A percentile compares a stretch with the other conserved stretches of the same genome.
These are phyloP conservation scores for roundworm (Caenorhabditis elegans) DNA, from an alignment of 1,140 invertebrate species.

Conservation along the genomic window WBcel235 BX284602.5:6772001-6772500, in stretches of 20 bases:
- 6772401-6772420: slow-evolving; percentile 48
- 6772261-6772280: slow-evolving; percentile 79
- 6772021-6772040: slow-evolving; percentile 76
- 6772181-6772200: too few species aligned
- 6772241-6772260: slow-evolving; percentile 75
- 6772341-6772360: slow-evolving; percentile 45
- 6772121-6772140: slow-evolving; percentile 75
- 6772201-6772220: slow-evolving; percentile 85
- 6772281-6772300: slow-evolving; percentile 68
- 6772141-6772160: slow-evolving; percentile 77
- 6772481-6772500: slow-evolving; percentile 1
- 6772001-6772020: slow-evolving; percentile 50
- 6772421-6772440: slow-evolving; percentile 47
- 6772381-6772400: slow-evolving; percentile 37
- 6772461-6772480: too few species aligned
- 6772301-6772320: slow-evolving; percentile 44
- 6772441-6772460: slow-evolving; percentile 47
- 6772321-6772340: slow-evolving; percentile 43
- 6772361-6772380: slow-evolving; percentile 38
- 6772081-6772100: slow-evolving; percentile 76
- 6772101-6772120: slow-evolving; percentile 81
- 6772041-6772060: slow-evolving; percentile 77
- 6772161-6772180: too few species aligned
- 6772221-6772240: slow-evolving; percentile 80
- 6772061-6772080: slow-evolving; percentile 81